Evolutionary conservation across 2,113 vertebrate species (phyloP).

Genomic region (Zapus hudsonius): DNA sequence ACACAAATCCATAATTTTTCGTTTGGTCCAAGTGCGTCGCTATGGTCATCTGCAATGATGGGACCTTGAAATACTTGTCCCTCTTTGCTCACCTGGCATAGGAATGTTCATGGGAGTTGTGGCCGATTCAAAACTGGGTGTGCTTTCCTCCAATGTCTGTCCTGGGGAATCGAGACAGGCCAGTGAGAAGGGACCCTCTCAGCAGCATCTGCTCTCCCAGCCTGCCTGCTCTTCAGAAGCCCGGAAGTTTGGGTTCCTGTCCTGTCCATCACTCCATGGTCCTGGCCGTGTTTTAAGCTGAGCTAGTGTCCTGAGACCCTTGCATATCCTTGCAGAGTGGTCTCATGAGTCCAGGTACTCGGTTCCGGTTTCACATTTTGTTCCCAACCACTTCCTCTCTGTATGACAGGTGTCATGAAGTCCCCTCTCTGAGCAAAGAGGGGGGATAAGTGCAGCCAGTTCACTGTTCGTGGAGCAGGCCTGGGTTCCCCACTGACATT

Average conservation of each 20-base stretch:
- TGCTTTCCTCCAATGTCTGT: neutral
- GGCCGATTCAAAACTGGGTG: neutral
- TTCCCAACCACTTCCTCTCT: neutral
- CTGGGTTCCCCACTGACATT: no score
- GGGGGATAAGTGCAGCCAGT: no score
- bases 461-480: neutral
- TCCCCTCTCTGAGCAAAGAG: neutral
- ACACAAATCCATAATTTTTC: neutral
- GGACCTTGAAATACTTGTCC: neutral
- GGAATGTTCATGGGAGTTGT: neutral
- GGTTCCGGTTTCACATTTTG: neutral
- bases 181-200: neutral
- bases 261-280: neutral
- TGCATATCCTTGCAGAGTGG: neutral
- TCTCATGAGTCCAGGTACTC: neutral
- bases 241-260: neutral
- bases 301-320: neutral
- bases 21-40: neutral
- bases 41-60: neutral
- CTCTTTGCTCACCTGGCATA: slow-evolving; percentile 35
- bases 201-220: neutral
- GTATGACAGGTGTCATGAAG: neutral
- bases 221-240: neutral
- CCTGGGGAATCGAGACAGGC: slow-evolving; percentile 47
- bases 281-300: neutral